Evolutionary conservation across 2,113 vertebrate genomes (phyloP).

Genomic region (Felis catus): F.catus_Fca126_mat1.0 CM031428.1:10584501-10585000

Average conservation of each 20-base stretch:
- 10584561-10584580: neutral
- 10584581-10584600: neutral
- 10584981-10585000: neutral
- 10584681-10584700: neutral
- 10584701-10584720: neutral
- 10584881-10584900: neutral
- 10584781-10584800: neutral
- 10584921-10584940: neutral
- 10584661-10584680: neutral
- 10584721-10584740: neutral
- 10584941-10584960: neutral
- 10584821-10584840: neutral
- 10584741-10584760: neutral
- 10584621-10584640: neutral
- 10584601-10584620: neutral
- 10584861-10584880: neutral
- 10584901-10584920: neutral
- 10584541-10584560: neutral
- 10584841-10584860: neutral
- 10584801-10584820: neutral
- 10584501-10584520: neutral
- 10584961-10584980: neutral
- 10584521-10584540: neutral
- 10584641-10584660: neutral
- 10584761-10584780: neutral